Conservation (phyloP, 2,113 vertebrate genomes). For the Microtus ochrogaster region DNA sequence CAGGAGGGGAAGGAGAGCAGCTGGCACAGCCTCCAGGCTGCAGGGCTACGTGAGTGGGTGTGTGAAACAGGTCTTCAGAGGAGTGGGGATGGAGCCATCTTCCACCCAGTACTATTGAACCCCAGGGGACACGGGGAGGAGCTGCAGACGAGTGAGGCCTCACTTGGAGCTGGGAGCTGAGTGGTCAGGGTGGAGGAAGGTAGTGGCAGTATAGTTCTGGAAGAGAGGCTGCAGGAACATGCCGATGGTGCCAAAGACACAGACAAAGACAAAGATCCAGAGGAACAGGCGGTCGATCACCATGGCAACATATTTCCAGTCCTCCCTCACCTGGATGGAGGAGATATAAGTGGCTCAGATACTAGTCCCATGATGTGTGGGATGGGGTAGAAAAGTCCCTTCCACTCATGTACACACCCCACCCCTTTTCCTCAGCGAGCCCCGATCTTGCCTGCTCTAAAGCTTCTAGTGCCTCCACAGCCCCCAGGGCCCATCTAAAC, state of each 20-base stretch:
- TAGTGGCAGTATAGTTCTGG: conserved; percentile 94
- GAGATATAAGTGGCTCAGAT: background rate
- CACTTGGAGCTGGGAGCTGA: conserved; percentile 83
- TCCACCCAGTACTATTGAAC: background rate
- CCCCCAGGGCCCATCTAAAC: background rate
- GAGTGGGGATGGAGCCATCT: background rate
- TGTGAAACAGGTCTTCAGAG: background rate
- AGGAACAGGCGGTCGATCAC: conserved; percentile 98
- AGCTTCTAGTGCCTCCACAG: background rate
- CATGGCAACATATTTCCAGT: conserved; percentile 99
- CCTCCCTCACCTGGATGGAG: conserved; percentile 93
- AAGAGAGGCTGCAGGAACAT: conserved; percentile 98
- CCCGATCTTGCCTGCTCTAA: background rate
- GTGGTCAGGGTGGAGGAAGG: conserved; percentile 87
- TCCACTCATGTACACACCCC: too few relatives aligned
- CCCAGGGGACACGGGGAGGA: background rate
- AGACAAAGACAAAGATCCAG: conserved; percentile 97
- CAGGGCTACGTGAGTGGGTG: background rate
- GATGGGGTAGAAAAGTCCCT: background rate
- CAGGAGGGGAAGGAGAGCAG: background rate
- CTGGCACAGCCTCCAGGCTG: background rate
- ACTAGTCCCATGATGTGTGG: background rate
- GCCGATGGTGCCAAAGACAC: conserved; percentile 95
- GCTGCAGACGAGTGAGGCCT: background rate
- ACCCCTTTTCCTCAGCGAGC: background rate